Evolutionary conservation across 2,113 vertebrate species (phyloP).

Genomic region (Naja naja): DNA sequence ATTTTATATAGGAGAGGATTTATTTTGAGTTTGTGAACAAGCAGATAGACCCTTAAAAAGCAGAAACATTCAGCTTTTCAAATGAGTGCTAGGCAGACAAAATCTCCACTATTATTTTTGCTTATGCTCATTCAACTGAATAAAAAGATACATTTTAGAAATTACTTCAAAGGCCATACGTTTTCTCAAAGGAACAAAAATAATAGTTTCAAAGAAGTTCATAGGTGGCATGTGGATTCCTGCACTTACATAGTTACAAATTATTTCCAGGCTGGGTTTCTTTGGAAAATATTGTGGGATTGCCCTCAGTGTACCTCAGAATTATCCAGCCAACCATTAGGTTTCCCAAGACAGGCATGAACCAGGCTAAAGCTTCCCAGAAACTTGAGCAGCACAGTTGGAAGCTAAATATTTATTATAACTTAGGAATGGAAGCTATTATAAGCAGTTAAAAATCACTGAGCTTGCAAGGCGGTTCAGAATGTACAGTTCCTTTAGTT

Average conservation of each 20-base stretch:
- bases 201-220: not conserved
- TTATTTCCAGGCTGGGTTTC: not conserved
- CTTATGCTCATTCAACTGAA: not conserved
- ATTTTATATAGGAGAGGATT: not conserved
- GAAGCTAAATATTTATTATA: not conserved
- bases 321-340: not conserved
- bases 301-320: not conserved
- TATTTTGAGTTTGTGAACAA: not conserved
- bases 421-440: not conserved
- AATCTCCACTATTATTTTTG: not conserved
- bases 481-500: not conserved
- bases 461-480: not conserved
- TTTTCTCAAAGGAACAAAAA: not conserved
- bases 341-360: not conserved
- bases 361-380: not conserved
- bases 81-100: not conserved
- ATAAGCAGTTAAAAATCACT: not conserved
- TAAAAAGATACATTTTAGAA: not conserved
- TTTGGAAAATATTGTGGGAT: not conserved
- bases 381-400: not conserved
- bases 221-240: not conserved
- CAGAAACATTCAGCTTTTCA: not conserved
- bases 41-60: not conserved
- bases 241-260: not conserved
- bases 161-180: not conserved